Base-by-base conservation (phyloP, 2,113 vertebrate genomes). In the Ictalurus punctatus region DNA sequence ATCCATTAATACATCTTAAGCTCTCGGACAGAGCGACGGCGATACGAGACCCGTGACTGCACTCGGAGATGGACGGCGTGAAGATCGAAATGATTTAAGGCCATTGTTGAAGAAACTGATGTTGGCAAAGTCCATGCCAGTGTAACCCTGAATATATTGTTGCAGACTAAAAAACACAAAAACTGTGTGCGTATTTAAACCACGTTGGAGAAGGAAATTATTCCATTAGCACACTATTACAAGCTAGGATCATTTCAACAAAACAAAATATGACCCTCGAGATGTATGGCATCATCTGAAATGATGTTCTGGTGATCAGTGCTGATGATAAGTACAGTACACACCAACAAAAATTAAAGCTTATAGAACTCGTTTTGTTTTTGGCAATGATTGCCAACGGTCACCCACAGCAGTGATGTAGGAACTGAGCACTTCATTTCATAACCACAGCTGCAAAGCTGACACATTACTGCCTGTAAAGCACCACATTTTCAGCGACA, bases 1-100 rank as follows among this genome's bases (percentile, higher is more conserved):
- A 92, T 93, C 91, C 90, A 92, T 92, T 91, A 93, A 94, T 92
- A 87, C 92, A 91, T 93, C 90, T 93, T 79, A 93, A 91, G 92
- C 80, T 90, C 80, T 92, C 92, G 91, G 86, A 93, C 91, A 92
- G 88, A 90, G 91, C 40, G 81, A 69, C 87, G 61, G 85, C 83
- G 89, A 92, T 86, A 84, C 73, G 89, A 93, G 88, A 85, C 83
- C 63, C 91, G 87, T 83, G 91, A 90, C 87, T 88, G 89, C 87
- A 90, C 86, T 37, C 91, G 88, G 90, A 91, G 89, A 87, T 85
- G 92, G 92, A 94, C 90, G 86, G 92, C 82, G 79, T 86, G 93
- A 88, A 91, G 82, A 61, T 87, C 84, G 90, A 90, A 90, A 90
- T 92, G 87, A 54, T 95, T 91, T 95, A 95, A 95, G 95, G 95